phyloP scores from a whole-genome alignment of 2,888 invertebrate species.

The Xylophagus ater region DNA sequence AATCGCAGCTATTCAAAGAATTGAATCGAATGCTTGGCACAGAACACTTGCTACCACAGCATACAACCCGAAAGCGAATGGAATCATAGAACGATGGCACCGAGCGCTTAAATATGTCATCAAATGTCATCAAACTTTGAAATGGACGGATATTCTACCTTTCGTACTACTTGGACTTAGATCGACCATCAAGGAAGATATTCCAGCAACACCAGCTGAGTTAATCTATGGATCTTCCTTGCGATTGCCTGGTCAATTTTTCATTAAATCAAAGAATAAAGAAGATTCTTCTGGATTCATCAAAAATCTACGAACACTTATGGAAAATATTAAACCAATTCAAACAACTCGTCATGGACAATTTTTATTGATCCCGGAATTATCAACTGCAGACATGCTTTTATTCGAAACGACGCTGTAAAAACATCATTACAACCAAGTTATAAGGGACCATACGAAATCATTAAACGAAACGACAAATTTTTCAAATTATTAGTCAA shows the following conservation, averaged over 20 bases:
- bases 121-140: neutral
- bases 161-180: neutral
- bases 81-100: conserved; percentile 8
- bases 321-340: too few relatives aligned
- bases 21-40: conserved; percentile 1
- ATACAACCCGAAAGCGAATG: conserved; percentile 5
- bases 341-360: too few relatives aligned
- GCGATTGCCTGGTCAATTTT: neutral
- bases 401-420: too few relatives aligned
- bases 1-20: conserved; percentile 1
- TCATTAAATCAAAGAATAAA: too few relatives aligned
- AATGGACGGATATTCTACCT: neutral
- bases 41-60: neutral
- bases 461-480: too few relatives aligned
- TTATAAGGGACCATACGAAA: too few relatives aligned
- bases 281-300: too few relatives aligned
- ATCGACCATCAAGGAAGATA: neutral
- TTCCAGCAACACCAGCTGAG: neutral
- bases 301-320: too few relatives aligned
- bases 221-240: neutral
- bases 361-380: too few relatives aligned
- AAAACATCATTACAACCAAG: too few relatives aligned
- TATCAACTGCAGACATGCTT: too few relatives aligned
- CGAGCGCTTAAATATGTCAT: conserved; percentile 2
- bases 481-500: too few relatives aligned